Evolutionary conservation across 2,888 invertebrate species (phyloP), one percentile per base, ranked within the genome.

Genomic region (Tineola bisselliella): DNA sequence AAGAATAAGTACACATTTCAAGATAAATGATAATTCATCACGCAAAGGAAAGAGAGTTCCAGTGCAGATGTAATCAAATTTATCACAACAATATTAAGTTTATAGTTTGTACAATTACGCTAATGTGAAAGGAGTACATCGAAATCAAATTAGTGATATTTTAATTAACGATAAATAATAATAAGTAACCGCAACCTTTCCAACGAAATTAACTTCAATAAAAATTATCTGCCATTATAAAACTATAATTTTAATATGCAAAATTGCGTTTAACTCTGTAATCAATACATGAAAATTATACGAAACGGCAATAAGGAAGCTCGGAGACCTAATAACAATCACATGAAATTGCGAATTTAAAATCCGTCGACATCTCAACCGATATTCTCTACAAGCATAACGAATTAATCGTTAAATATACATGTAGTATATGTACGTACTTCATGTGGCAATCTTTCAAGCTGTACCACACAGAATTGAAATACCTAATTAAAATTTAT

Each of bases 301-400:
- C 38, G 38, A 38, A 38, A 38, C 10, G 3, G 10, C 38, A 38
- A 38, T 38, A 38, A 38, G 38, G 38, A 38, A 38, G 38, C 38
- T 10, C 10, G 11, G 38, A 38, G 38, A 38, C 10, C 3, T 38
- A 38, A 48, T 48, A 48, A 17, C 48, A 48, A 48, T 17, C 17
- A 48, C 13, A 17, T 48, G 12, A 48, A 48, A 17, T 48, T 48
- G 48, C 48, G 48, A 48, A 48, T 48, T 48, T 48, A 48, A 48
- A 48, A 48, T 17, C 48, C 13, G 10, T 8, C 15, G 17, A 48
- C 48, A 48, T 17, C 15, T 17, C 15, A 17, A 17, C 15, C 15
- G 48, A 3, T 3, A 48, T 48, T 48, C 48, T 48, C 12, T 48
- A 48, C 8, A 15, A 13, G 13, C 15, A 48, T 48, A 13, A 38